A percentile compares a stretch with the other conserved stretches of the same genome.
Evolutionary conservation across 1,140 invertebrate genomes (phyloP).

Genomic region (Macrostomum lignano): DNA sequence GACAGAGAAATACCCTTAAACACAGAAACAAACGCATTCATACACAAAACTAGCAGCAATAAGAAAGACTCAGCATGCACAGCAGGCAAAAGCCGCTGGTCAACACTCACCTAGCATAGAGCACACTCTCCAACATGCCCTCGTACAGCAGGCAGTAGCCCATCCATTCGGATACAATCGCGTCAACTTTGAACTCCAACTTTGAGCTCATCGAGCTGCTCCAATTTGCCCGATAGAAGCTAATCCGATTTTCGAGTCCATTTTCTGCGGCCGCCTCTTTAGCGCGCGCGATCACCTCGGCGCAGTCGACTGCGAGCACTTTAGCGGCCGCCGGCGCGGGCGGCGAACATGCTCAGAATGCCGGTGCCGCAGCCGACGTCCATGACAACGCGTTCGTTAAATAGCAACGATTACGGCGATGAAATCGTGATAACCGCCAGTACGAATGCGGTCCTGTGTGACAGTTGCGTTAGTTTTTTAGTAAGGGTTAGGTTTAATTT

Average conservation of each 20-base stretch:
- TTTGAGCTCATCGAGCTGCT: too few species aligned
- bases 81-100: too few species aligned
- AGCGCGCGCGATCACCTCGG: conserved; percentile 33
- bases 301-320: conserved; percentile 48
- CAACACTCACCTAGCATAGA: conserved; percentile 69
- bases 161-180: conserved; percentile 99
- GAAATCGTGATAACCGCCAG: too few species aligned
- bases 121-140: conserved; percentile 75
- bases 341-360: conserved; percentile 28
- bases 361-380: conserved; percentile 27
- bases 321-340: conserved; percentile 42
- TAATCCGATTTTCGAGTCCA: conserved; percentile 25
- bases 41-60: too few species aligned
- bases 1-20: too few species aligned
- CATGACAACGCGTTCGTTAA: conserved; percentile 37
- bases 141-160: conserved; percentile 90
- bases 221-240: conserved; percentile 42
- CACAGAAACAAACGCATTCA: too few species aligned
- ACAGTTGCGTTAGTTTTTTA: too few species aligned
- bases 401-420: too few species aligned
- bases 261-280: conserved; percentile 33
- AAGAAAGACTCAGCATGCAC: too few species aligned
- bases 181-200: conserved; percentile 94
- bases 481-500: too few species aligned
- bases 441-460: too few species aligned